Evolutionary conservation across 2,113 vertebrate species (phyloP).

Genomic region (human (Homo sapiens)): DNA sequence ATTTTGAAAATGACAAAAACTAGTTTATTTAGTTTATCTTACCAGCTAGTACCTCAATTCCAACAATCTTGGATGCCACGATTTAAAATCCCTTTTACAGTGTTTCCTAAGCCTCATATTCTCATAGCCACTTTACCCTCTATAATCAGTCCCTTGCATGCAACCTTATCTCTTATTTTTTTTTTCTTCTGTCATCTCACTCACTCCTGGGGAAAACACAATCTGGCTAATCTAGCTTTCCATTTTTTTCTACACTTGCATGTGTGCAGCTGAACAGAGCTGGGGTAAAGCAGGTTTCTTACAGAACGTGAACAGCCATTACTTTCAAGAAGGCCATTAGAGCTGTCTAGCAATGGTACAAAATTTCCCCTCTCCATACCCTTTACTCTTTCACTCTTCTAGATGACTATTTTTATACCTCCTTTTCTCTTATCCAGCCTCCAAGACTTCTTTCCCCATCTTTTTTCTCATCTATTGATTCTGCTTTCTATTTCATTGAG

Average conservation of each 20-base stretch:
- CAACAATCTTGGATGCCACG: neutral
- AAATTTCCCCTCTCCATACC: accelerated
- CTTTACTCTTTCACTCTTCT: neutral
- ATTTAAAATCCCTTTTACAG: neutral
- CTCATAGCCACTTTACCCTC: neutral
- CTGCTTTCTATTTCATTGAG: neutral
- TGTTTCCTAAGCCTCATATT: neutral
- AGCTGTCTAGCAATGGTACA: accelerated
- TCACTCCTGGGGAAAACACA: no score
- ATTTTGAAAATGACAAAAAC: neutral
- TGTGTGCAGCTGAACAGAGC: neutral
- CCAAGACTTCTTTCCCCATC: no score
- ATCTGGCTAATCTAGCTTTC: neutral
- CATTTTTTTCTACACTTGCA: neutral
- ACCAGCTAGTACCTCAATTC: neutral
- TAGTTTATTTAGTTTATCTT: neutral
- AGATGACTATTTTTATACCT: no score
- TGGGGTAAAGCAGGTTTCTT: neutral
- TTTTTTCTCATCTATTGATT: neutral
- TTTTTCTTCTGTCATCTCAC: neutral
- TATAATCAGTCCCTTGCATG: neutral
- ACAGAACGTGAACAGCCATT: neutral
- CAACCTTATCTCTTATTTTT: neutral
- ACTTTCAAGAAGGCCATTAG: no score
- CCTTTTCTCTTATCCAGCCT: neutral